phyloP scores from a whole-genome alignment of 2,113 vertebrate genomes.

The Ictidomys tridecemlineatus region DNA sequence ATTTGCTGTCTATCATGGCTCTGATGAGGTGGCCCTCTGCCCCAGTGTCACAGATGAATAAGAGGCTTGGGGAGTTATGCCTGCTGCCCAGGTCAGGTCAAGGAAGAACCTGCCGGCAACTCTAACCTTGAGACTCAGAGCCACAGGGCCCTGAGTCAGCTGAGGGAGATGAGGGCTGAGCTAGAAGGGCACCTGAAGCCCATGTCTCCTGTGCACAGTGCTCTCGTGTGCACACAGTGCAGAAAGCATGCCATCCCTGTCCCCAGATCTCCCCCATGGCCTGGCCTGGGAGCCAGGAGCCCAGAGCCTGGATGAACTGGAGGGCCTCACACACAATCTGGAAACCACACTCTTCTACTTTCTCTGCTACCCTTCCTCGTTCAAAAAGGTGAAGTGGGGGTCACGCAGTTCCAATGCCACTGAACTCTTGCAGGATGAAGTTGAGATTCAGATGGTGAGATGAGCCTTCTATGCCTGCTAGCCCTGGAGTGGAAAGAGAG shows the following conservation, averaged over 20 bases:
- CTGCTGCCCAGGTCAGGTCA: not conserved
- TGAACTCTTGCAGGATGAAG: slow-evolving; percentile 1
- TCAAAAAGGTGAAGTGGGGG: not conserved
- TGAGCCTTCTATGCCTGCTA: not conserved
- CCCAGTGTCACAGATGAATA: not conserved
- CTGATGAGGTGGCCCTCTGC: too few species aligned
- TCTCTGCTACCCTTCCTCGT: slow-evolving; percentile 2
- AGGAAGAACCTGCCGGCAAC: too few species aligned
- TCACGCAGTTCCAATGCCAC: not conserved
- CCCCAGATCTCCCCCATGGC: not conserved
- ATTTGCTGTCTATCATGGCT: not conserved
- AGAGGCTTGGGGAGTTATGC: not conserved
- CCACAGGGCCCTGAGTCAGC: not conserved
- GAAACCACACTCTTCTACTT: not conserved
- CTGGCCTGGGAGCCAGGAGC: not conserved
- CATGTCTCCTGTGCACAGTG: too few species aligned
- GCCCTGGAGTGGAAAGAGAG: not conserved
- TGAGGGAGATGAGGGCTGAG: not conserved
- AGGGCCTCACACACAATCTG: too few species aligned
- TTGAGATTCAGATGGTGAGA: not conserved
- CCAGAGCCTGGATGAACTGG: not conserved
- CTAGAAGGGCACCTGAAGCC: not conserved
- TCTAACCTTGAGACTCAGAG: too few species aligned
- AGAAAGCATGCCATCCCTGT: not conserved
- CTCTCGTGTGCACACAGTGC: not conserved